Base-by-base conservation (phyloP, 2,888 invertebrate genomes). In the Calliphora vomitoria region DNA sequence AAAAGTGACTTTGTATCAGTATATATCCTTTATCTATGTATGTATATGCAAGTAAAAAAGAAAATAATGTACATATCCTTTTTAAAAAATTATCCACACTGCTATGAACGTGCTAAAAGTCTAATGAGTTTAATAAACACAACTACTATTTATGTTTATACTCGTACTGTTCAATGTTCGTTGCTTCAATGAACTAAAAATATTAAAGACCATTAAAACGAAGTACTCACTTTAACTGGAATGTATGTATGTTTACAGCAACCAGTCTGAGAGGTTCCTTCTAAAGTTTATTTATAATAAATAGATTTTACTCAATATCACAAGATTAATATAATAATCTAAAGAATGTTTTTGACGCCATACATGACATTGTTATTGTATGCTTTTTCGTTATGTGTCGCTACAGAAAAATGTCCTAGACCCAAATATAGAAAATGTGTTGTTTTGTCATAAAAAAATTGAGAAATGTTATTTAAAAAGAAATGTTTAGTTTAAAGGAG, bases 51-150 rank as follows among this genome's bases (percentile, higher is more conserved):
- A 44, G 44, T 44, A 44, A 41, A 41, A 41, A 41, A 44, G 10
- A 44, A 11, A 44, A 44, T 44, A 44, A 44, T 15, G 60, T 64
- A 18, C 41, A 18, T 41, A 66, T 66, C 18, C 4, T 18, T 38
- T 47, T 5, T 20, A 6, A 13, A 68, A 50, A 47, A 8, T 3
- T 50, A 31, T 44, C 18, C 20, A 20, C 60, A 55, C 31, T 15
- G 18, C 69, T 76, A 62, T 68, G 78, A 82, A 87, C 85, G 87
- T 87, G 87, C 64, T 79, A 38, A 82, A 87, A 85, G 74, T 79
- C 82, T 87, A 83, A 87, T 83, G 72, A 83, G 66, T 76, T 71
- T 60, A 47, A 80, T 76, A 80, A 83, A 71, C 25, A 58, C 55
- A 25, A 35, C 20, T 0, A 44, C 18, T 41, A 64, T 10, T n/a